Base-by-base conservation (phyloP, 2,113 vertebrate genomes). In the Numida meleagris region DNA sequence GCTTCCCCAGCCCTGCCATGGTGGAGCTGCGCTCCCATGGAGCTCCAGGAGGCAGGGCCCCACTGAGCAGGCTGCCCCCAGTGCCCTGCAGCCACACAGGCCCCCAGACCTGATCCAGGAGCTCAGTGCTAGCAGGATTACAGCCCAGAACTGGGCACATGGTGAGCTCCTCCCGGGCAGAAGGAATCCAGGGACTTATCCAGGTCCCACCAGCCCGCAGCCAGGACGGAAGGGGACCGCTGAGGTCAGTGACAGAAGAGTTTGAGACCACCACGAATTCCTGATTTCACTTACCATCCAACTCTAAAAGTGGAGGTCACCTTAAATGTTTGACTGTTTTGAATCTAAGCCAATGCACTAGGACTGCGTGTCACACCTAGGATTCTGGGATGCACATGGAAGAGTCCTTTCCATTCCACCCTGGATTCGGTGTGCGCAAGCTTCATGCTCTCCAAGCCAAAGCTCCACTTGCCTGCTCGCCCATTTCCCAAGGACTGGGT, bases 171-270 rank as follows among this genome's bases (percentile, higher is more conserved):
- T 21, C 3, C 36, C 55, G 5, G 24, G 18, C 8, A 62, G 31
- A 66, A 24, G 1, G 27, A 18, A 34, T 7, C 58, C 3, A 1
- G 2, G 18, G 6, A 1, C 57, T 4, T 2, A 7, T 12, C 5
- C 27, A 0, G 14, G 1, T 1, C 5, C 7, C 4, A 12, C 1
- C 46, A 19, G 65, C 25, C n/a, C 24, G 0, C 0, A 12, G 31
- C 1, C 46, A 25, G 21, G 8, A 50, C 45, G 9, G 9, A 5
- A 46, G 42, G 19, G 21, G 8, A 50, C 19, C 45, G 31, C 42
- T 13, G 31, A 8, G 12, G 29, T 20, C n/a, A 40, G 5, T 2
- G 14, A 25, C 12, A 23, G 16, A 8, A 53, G 20, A 34, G 42
- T n/a, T 19, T 0, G 4, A 14, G 14, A 67, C 21, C 42, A 14